Evolutionary conservation across 2,888 invertebrate genomes (phyloP).

Genomic region (Harpalus rufipes): DNA sequence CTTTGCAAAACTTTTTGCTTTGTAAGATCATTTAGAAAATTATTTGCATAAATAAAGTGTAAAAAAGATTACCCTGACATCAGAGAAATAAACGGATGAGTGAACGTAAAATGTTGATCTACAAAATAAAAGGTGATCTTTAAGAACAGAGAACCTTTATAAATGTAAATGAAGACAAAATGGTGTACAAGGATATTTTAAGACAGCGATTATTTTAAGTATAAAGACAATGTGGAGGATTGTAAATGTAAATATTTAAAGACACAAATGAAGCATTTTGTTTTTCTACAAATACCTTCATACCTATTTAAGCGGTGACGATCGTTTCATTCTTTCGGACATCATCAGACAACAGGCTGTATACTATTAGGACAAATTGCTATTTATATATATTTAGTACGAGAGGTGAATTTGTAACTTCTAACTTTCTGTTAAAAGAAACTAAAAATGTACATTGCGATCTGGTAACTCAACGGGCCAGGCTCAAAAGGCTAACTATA

Average conservation of each 20-base stretch:
- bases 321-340: too few relatives aligned
- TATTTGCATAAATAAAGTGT: constrained; percentile 36
- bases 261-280: background rate
- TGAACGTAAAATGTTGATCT: constrained; percentile 39
- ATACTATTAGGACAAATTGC: too few relatives aligned
- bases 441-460: too few relatives aligned
- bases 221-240: background rate
- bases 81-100: constrained; percentile 18
- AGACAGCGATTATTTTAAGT: constrained; percentile 9
- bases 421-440: too few relatives aligned
- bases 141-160: constrained; percentile 37
- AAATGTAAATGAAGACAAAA: constrained; percentile 35
- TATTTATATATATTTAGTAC: too few relatives aligned
- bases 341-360: too few relatives aligned
- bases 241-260: background rate
- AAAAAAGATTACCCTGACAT: constrained; percentile 33
- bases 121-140: constrained; percentile 40
- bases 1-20: constrained; percentile 24
- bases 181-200: constrained; percentile 26
- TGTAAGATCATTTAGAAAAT: constrained; percentile 30
- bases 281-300: too few relatives aligned
- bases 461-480: too few relatives aligned
- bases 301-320: too few relatives aligned
- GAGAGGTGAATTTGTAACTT: too few relatives aligned
- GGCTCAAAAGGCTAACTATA: too few relatives aligned